Conservation (phyloP, 2,797 vertebrate genomes). For the Acropternis orthonyx region DNA sequence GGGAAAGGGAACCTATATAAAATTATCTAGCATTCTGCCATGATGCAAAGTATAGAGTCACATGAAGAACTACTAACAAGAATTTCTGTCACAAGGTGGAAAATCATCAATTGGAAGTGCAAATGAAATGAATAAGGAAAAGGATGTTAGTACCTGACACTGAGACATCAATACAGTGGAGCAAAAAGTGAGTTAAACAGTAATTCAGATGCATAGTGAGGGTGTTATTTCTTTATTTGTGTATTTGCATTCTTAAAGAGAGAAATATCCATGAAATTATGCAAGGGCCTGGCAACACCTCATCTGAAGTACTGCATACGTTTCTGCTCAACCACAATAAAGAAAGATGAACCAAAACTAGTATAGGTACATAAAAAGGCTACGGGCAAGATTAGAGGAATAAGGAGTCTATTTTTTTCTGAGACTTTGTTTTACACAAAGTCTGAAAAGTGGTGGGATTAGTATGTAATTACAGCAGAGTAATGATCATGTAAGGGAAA, state of each 20-base stretch:
- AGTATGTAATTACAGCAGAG: not conserved
- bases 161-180: not conserved
- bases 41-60: not conserved
- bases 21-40: not conserved
- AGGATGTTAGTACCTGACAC: not conserved
- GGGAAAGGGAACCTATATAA: not conserved
- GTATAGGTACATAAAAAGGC: not conserved
- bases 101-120: not conserved
- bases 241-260: not conserved
- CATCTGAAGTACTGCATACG: not conserved
- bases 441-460: not conserved
- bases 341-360: not conserved
- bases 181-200: not conserved
- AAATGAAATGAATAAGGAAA: not conserved
- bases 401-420: not conserved
- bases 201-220: not conserved
- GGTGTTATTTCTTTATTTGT: not conserved
- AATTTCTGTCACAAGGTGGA: not conserved
- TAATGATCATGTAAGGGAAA: not conserved
- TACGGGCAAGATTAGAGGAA: not conserved
- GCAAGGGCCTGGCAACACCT: not conserved
- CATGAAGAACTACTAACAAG: not conserved
- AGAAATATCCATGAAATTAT: not conserved
- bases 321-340: not conserved
- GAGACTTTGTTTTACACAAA: not conserved